Percentiles rank a stretch among this genome's conserved stretches.
Conservation (phyloP, 2,113 vertebrate genomes). For the Gavialis gangeticus region DNA sequence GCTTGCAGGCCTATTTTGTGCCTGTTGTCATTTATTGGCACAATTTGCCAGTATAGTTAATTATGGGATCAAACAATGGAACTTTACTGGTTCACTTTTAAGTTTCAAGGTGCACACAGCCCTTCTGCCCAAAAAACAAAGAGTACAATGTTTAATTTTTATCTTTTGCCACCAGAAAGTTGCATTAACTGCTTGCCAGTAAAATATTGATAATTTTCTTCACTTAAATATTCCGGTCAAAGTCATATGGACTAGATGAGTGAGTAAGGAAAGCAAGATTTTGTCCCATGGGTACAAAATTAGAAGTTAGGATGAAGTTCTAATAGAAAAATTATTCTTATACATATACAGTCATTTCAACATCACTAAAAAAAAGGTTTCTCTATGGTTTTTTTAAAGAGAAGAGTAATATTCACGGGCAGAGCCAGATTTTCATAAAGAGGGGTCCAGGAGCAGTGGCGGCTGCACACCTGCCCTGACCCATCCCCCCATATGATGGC, state of each 20-base stretch:
- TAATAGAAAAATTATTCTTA: neutral
- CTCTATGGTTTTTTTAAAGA: neutral
- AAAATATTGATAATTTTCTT: neutral
- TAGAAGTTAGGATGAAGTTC: neutral
- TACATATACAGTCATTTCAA: rapidly evolving
- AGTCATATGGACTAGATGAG: neutral
- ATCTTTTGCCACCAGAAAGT: slow-evolving; percentile 10
- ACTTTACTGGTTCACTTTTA: neutral
- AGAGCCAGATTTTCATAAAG: too few relatives aligned
- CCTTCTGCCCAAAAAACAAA: neutral
- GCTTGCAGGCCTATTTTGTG: slow-evolving; percentile 28
- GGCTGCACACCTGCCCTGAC: too few relatives aligned
- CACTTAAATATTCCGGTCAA: neutral
- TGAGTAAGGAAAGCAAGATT: slow-evolving; percentile 1
- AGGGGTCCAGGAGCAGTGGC: too few relatives aligned
- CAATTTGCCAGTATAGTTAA: slow-evolving; percentile 11
- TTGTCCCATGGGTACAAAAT: neutral
- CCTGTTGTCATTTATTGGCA: neutral
- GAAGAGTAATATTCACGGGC: neutral
- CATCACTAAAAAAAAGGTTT: neutral
- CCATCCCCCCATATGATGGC: too few relatives aligned
- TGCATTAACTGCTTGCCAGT: neutral
- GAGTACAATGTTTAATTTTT: neutral
- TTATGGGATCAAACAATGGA: neutral
- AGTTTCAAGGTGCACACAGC: slow-evolving; percentile 10